A percentile compares a stretch with the other conserved stretches of the same genome.
These are phyloP conservation scores for Hyles lineata DNA, from an alignment of 2,888 invertebrate genomes.

Conservation along the genomic window DNA sequence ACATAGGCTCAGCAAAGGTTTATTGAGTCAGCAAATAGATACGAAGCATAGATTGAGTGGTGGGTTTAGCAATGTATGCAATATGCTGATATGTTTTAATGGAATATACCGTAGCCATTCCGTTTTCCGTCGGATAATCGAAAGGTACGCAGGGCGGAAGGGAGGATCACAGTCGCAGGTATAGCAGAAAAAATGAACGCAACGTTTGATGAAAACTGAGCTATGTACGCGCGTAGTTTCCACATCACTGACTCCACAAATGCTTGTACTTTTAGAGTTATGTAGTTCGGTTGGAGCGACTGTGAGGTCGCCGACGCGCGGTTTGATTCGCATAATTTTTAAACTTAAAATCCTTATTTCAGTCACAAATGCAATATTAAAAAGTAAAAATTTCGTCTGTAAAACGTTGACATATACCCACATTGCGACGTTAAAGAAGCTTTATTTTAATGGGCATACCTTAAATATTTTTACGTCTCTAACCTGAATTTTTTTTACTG, in stretches of 20 bases:
- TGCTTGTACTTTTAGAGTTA: slow-evolving; percentile 42
- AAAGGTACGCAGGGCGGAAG: slow-evolving; percentile 53
- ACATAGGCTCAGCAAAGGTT: neutral
- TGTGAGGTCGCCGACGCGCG: slow-evolving; percentile 15
- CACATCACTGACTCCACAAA: slow-evolving; percentile 53
- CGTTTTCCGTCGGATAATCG: slow-evolving; percentile 53
- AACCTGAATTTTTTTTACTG: no score
- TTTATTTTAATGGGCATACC: neutral
- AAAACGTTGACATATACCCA: neutral
- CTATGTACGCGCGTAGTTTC: slow-evolving; percentile 47
- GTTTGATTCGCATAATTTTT: neutral
- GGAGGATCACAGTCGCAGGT: slow-evolving; percentile 52
- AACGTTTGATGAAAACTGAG: slow-evolving; percentile 58
- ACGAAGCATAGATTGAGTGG: neutral
- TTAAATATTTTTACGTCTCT: no score
- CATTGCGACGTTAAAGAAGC: neutral
- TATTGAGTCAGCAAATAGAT: slow-evolving; percentile 5
- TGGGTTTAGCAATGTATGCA: slow-evolving; percentile 32
- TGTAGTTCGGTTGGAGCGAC: slow-evolving; percentile 33
- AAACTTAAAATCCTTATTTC: neutral
- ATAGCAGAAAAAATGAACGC: slow-evolving; percentile 51
- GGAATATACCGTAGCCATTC: slow-evolving; percentile 52
- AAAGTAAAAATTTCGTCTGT: neutral
- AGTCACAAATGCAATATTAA: neutral
- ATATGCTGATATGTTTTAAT: slow-evolving; percentile 44